phyloP scores from a whole-genome alignment of 2,888 invertebrate species.

The Lepidonotus clava region DNA sequence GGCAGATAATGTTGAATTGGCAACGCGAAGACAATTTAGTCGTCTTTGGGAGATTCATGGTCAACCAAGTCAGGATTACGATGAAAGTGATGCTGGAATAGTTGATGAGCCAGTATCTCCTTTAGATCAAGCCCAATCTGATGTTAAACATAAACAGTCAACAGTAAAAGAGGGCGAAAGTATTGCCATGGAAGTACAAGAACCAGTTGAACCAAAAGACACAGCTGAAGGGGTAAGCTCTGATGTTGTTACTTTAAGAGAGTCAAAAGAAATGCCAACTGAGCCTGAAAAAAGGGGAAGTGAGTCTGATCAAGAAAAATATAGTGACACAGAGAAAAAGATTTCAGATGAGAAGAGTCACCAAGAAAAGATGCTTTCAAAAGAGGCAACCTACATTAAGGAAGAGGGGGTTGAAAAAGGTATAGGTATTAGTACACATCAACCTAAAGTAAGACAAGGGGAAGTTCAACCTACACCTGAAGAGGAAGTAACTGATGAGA shows the following conservation, averaged over 20 bases:
- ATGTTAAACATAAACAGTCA: neutral
- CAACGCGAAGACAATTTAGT: neutral
- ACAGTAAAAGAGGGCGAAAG: neutral
- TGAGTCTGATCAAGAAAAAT: neutral
- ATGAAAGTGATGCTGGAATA: neutral
- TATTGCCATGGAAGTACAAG: neutral
- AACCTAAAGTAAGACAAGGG: too few species aligned
- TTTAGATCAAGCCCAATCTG: neutral
- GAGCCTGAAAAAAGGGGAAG: neutral
- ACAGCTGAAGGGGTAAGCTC: neutral
- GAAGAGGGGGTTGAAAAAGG: too few species aligned
- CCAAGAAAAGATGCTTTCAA: neutral
- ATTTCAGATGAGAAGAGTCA: neutral
- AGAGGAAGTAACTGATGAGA: too few species aligned
- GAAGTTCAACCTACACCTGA: too few species aligned
- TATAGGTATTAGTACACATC: too few species aligned
- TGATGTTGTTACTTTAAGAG: neutral
- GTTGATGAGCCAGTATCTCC: constrained; percentile 33
- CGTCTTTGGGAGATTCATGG: constrained; percentile 16
- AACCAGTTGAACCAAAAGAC: neutral
- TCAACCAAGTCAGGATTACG: constrained; percentile 16
- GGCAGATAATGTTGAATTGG: neutral
- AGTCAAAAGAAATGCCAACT: neutral
- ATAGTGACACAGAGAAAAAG: neutral
- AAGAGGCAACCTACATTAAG: neutral